Percentiles rank a stretch among this genome's conserved stretches.
These are phyloP conservation scores for Pandemis heparana DNA, from an alignment of 2,888 invertebrate genomes.

Conservation along the genomic window DNA sequence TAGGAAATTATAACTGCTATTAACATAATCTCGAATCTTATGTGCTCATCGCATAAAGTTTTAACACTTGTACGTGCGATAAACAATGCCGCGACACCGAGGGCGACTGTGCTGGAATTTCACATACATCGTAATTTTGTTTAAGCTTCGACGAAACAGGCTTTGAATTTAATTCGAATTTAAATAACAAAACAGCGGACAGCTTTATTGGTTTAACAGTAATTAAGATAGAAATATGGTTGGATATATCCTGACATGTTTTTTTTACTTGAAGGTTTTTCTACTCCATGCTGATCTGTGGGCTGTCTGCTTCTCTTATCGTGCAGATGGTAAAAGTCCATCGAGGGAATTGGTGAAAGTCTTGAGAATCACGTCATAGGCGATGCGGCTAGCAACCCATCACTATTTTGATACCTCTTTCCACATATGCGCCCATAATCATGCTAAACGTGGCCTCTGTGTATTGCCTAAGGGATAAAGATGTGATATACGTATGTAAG, in stretches of 20 bases:
- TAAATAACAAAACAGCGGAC: too few species aligned
- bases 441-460: too few species aligned
- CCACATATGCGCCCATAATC: too few species aligned
- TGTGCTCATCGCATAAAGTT: conserved; percentile 16
- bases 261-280: neutral
- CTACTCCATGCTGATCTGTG: too few species aligned
- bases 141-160: neutral
- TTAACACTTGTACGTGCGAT: conserved; percentile 12
- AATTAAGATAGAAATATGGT: neutral
- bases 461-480: too few species aligned
- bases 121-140: neutral
- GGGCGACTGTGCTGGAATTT: neutral
- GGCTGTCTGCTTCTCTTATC: too few species aligned
- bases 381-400: too few species aligned
- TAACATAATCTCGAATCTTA: conserved; percentile 29
- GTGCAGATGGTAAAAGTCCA: too few species aligned
- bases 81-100: neutral
- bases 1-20: conserved; percentile 29
- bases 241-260: neutral
- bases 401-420: too few species aligned
- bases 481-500: too few species aligned
- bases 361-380: too few species aligned
- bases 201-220: neutral
- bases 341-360: too few species aligned
- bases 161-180: neutral